Evolutionary conservation across 2,888 invertebrate genomes (phyloP).

Genomic region (Geotrupes spiniger): DNA sequence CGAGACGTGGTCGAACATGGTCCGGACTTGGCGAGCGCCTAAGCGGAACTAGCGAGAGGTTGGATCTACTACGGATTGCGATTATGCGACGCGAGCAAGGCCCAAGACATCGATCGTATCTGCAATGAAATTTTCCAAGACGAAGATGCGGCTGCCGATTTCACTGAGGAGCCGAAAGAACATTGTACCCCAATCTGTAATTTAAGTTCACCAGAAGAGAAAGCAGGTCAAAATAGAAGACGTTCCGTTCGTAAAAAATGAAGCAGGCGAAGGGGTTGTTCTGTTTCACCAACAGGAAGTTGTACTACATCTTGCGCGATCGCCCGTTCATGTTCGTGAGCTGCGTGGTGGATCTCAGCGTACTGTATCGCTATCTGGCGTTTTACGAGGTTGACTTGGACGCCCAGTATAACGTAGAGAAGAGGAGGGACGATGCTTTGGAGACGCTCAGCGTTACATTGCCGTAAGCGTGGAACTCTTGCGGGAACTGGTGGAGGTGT

Average conservation of each 20-base stretch:
- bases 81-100: conserved; percentile 56
- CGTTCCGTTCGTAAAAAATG: conserved; percentile 40
- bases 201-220: conserved; percentile 31
- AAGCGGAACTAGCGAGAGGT: conserved; percentile 54
- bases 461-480: conserved; percentile 48
- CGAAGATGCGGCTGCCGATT: conserved; percentile 21
- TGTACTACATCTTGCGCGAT: conserved; percentile 59
- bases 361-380: conserved; percentile 64
- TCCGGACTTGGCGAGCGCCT: conserved; percentile 34
- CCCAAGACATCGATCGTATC: conserved; percentile 26
- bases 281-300: conserved; percentile 56
- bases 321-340: conserved; percentile 60
- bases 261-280: conserved; percentile 57
- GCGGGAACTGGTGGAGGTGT: conserved; percentile 60
- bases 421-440: conserved; percentile 58
- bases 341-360: conserved; percentile 60
- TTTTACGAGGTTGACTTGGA: conserved; percentile 72
- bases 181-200: conserved; percentile 19
- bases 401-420: conserved; percentile 57
- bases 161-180: conserved; percentile 12
- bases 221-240: conserved; percentile 32
- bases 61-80: conserved; percentile 62
- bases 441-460: conserved; percentile 58
- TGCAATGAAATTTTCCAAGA: conserved; percentile 35
- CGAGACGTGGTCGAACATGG: conserved; percentile 46